Base-by-base conservation (phyloP, 1,140 invertebrate species). In the Wiebesia pumilae region DNA sequence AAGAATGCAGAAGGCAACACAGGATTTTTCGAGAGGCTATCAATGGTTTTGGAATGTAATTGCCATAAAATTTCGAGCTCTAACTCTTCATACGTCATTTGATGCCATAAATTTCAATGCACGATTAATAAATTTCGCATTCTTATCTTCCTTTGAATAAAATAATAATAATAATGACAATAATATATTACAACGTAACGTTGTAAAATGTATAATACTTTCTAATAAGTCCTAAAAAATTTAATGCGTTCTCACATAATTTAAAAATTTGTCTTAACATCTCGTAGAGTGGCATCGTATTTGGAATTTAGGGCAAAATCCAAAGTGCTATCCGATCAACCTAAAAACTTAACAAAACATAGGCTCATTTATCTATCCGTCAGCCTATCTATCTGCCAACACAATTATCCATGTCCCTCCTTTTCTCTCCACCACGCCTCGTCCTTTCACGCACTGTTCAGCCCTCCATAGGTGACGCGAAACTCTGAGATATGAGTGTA, bases 21-120 rank as follows among this genome's bases (percentile, higher is more conserved):
- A 71, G 40, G 69, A 40, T 40, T 71, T 71, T 71, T 71, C 69
- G 69, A 71, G 35, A 71, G 69, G 69, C 40, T 71, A 40, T 71
- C 69, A 9, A 71, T 71, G 69, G 38, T 71, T 71, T 71, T 38
- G 1, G 14, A 71, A 71, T 71, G 69, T 71, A 71, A 71, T 71
- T 71, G 35, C 35, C 35, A 40, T 71, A 71, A 71, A 71, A 71
- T 38, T 35, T 71, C 35, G 6, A 40, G 38, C 69, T 16, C 40
- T 16, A 9, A 38, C 35, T 71, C 35, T 35, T 71, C 40, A 38
- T 19, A 24, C 69, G 16, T 38, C 69, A 40, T 24, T 38, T 21
- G 35, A 19, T 21, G 69, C 69, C 21, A 71, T 71, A 71, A 71
- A 71, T 71, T 71, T 38, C 6, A 62, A 62, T 62, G 14, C 6